A percentile compares a stretch with the other conserved stretches of the same genome.
These are phyloP conservation scores for Ennomos erosarius DNA, from an alignment of 2,888 invertebrate genomes.

Conservation along the genomic window DNA sequence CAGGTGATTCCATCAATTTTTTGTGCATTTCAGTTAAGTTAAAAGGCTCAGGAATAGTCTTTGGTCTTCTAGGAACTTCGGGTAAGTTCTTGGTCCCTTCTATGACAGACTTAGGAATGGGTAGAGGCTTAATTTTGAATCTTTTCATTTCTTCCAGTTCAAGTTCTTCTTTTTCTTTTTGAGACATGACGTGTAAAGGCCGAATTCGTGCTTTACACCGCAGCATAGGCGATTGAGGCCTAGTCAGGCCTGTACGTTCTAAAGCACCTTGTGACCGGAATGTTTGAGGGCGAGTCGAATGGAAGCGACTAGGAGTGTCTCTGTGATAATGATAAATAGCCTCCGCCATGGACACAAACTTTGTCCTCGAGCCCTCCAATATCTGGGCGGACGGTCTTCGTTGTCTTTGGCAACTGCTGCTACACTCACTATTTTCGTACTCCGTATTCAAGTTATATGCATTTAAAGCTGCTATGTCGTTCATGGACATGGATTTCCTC, in stretches of 20 bases:
- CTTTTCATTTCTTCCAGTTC: conserved; percentile 88
- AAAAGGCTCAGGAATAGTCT: conserved; percentile 87
- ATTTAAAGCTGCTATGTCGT: conserved; percentile 62
- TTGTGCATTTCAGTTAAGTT: conserved; percentile 85
- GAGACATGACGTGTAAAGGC: conserved; percentile 80
- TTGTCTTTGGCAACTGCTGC: conserved; percentile 48
- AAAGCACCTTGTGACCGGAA: conserved; percentile 55
- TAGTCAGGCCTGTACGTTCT: conserved; percentile 65
- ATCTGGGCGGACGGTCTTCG: conserved; percentile 53
- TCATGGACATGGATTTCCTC: conserved; percentile 76
- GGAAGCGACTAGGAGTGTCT: conserved; percentile 86
- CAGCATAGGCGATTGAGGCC: conserved; percentile 82
- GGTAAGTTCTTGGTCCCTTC: conserved; percentile 79
- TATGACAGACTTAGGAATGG: conserved; percentile 86
- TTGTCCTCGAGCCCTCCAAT: conserved; percentile 64
- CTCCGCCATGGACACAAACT: conserved; percentile 86
- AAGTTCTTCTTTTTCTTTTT: conserved; percentile 85
- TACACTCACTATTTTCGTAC: conserved; percentile 48
- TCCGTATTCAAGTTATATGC: conserved; percentile 54
- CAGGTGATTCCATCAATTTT: conserved; percentile 58
- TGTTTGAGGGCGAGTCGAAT: conserved; percentile 57
- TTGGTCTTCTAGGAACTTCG: conserved; percentile 80
- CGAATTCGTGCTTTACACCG: conserved; percentile 84
- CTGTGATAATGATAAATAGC: conserved; percentile 83
- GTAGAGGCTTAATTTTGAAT: conserved; percentile 88